phyloP scores from a whole-genome alignment of 2,797 vertebrate genomes.

The Enteromius thamalakanensis region DNA sequence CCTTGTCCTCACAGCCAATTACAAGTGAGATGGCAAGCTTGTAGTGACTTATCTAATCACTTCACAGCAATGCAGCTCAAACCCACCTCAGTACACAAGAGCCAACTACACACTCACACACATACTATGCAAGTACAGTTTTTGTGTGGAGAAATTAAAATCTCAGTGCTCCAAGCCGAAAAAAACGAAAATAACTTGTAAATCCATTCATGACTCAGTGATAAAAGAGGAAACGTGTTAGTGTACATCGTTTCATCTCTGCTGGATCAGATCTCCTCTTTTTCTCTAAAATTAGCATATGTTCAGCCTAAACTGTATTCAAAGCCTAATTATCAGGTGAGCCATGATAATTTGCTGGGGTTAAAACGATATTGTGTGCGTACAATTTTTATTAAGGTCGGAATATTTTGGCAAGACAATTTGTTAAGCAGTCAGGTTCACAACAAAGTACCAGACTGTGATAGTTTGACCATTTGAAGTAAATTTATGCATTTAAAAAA shows the following conservation, averaged over 20 bases:
- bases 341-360: neutral
- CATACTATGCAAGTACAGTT: slow-evolving; percentile 2
- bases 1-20: slow-evolving; percentile 54
- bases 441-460: neutral
- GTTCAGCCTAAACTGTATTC: slow-evolving; percentile 24
- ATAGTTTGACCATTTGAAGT: neutral
- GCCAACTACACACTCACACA: slow-evolving; percentile 18
- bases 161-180: slow-evolving; percentile 6
- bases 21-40: slow-evolving; percentile 50
- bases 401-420: neutral
- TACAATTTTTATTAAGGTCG: neutral
- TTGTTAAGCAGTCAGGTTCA: neutral
- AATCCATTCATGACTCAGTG: slow-evolving; percentile 13
- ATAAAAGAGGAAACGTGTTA: slow-evolving; percentile 14
- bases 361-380: neutral
- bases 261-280: slow-evolving; percentile 6
- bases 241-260: slow-evolving; percentile 14
- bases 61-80: slow-evolving; percentile 42
- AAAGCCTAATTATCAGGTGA: neutral
- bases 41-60: slow-evolving; percentile 51
- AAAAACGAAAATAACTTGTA: slow-evolving; percentile 5
- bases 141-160: slow-evolving; percentile 18
- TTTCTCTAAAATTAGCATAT: slow-evolving; percentile 5
- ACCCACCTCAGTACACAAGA: slow-evolving; percentile 36
- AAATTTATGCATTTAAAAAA: neutral